Base-by-base conservation (phyloP, 2,797 vertebrate species). In the Clarias laeviceps region DNA sequence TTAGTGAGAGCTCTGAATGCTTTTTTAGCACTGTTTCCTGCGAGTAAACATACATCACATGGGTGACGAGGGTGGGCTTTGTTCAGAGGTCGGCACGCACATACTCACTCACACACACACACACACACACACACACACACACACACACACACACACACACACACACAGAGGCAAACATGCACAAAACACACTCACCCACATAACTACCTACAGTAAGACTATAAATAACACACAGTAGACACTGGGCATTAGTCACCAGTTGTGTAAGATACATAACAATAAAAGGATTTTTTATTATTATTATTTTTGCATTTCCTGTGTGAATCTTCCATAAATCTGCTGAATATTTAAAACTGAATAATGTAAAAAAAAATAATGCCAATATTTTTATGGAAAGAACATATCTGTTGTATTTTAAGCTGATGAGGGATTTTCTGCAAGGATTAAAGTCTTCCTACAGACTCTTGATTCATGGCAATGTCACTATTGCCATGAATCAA, bases 191-290 rank as follows among this genome's bases (percentile, higher is more conserved):
- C 88, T 61, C 88, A 83, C 87, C 59, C 87, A 90, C 32, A 80
- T 95, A 90, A 84, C 97, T 97, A 78, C 34, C 22, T 80, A 86
- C 64, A 22, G 56, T 64, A 65, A 54, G 17, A 66, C 68, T 82
- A 85, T 65, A 85, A 73, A 85, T 56, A 73, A 37, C 69, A 54
- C 32, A 27, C 61, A 17, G 37, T 62, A 50, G n/a, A 59, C 45
- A 27, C 7, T n/a, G 81, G 61, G 27, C 54, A 20, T 56, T 37
- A 80, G 61, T 65, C 78, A 80, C 78, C 78, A 32, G 40, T 50
- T 54, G 54, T 80, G 79, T 54, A 66, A 66, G 50, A 61, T 24
- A 24, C 12, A 37, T 18, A 34, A 37, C 50, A 32, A 4, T 57
- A 37, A 79, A 34, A 3, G 0, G 24, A 37, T 78, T 59, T 24